Evolutionary conservation across 2,888 invertebrate genomes (phyloP).

Genomic region (Diachrysia chrysitis): DNA sequence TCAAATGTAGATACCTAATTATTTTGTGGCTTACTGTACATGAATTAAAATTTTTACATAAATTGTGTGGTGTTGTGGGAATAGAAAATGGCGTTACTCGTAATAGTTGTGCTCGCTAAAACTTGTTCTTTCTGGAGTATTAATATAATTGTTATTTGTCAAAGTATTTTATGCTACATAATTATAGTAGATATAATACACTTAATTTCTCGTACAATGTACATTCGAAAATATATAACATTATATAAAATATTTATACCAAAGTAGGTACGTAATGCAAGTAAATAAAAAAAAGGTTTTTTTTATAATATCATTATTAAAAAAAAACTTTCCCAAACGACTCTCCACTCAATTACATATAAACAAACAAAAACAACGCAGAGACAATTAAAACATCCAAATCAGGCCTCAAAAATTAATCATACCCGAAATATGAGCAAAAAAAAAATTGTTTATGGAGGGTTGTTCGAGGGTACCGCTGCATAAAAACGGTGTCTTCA

Average conservation of each 20-base stretch:
- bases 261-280: too few relatives aligned
- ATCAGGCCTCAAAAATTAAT: constrained; percentile 56
- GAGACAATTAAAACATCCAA: constrained; percentile 57
- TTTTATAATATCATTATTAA: too few relatives aligned
- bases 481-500: constrained; percentile 68
- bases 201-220: too few relatives aligned
- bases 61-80: not conserved
- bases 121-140: not conserved
- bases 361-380: constrained; percentile 46
- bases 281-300: too few relatives aligned
- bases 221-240: too few relatives aligned
- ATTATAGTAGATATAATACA: not conserved
- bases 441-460: constrained; percentile 50
- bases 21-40: not conserved
- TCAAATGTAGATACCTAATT: constrained; percentile 63
- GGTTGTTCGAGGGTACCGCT: constrained; percentile 54
- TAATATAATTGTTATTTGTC: not conserved
- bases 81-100: not conserved
- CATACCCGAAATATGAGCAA: constrained; percentile 45
- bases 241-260: too few relatives aligned
- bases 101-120: not conserved
- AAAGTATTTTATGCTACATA: not conserved
- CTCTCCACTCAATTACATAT: constrained; percentile 11
- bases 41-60: not conserved
- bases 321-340: not conserved